Evolutionary conservation across 1,140 invertebrate species (phyloP).

Genomic region (Drosophila sp.): DNA sequence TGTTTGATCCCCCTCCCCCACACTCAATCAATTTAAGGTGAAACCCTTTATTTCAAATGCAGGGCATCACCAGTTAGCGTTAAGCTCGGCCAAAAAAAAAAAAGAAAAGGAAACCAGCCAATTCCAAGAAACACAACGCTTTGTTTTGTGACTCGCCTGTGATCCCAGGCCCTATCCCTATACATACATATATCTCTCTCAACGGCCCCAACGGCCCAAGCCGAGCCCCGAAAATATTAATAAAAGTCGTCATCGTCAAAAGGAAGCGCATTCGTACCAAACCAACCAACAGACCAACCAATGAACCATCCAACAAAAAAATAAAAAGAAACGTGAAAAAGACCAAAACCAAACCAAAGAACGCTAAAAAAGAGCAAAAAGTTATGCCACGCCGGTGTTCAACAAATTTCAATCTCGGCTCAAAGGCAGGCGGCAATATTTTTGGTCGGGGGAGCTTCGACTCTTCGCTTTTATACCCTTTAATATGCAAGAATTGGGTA

Average conservation of each 20-base stretch:
- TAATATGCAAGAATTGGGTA: neutral
- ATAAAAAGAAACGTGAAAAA: slow-evolving; percentile 18
- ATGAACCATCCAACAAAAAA: slow-evolving; percentile 22
- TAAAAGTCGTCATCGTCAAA: slow-evolving; percentile 80
- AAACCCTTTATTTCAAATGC: slow-evolving; percentile 14
- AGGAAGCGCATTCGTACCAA: slow-evolving; percentile 67
- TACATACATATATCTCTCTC: neutral
- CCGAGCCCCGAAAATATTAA: slow-evolving; percentile 73
- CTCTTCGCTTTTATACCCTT: slow-evolving; percentile 2
- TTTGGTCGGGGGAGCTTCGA: neutral
- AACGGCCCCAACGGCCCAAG: slow-evolving; percentile 54
- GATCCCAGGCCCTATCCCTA: slow-evolving; percentile 14
- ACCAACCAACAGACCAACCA: slow-evolving; percentile 18
- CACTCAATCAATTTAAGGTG: slow-evolving; percentile 2
- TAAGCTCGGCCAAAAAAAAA: slow-evolving; percentile 50
- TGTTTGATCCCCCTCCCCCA: neutral
- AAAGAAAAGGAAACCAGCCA: slow-evolving; percentile 3
- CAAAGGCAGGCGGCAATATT: slow-evolving; percentile 36
- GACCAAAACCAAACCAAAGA: slow-evolving; percentile 25
- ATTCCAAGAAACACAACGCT: slow-evolving; percentile 74
- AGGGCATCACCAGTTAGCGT: slow-evolving; percentile 40
- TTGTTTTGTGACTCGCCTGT: slow-evolving; percentile 55
- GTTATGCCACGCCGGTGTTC: slow-evolving; percentile 77
- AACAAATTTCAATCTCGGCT: slow-evolving; percentile 79
- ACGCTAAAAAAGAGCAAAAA: slow-evolving; percentile 38